Conservation (phyloP, 2,888 invertebrate genomes). For the Drosophila longiperda region DNA sequence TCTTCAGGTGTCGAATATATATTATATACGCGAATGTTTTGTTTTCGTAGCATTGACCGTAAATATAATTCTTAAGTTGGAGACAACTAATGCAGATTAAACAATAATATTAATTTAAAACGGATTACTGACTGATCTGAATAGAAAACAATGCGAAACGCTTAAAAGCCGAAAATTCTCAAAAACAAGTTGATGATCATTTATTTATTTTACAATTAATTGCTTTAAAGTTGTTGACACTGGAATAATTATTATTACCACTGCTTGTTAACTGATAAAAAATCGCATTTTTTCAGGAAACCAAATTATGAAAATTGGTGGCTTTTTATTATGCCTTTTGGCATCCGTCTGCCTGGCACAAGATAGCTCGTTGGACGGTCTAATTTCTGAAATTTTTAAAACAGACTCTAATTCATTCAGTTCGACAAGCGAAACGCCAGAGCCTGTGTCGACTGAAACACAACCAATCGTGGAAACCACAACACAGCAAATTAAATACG, state of each 20-base stretch:
- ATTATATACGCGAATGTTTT: not conserved
- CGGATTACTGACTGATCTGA: not conserved
- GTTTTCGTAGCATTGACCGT: not conserved
- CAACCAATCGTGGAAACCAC: slow-evolving; percentile 7
- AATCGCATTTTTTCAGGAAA: slow-evolving; percentile 18
- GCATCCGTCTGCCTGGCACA: slow-evolving; percentile 41
- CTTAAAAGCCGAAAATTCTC: not conserved
- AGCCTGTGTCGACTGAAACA: slow-evolving; percentile 14
- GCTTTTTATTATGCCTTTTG: slow-evolving; percentile 43
- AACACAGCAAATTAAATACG: slow-evolving; percentile 42
- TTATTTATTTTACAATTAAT: not conserved
- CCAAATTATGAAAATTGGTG: slow-evolving; percentile 25
- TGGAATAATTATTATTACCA: not conserved
- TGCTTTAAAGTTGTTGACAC: not conserved
- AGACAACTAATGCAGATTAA: too few species aligned
- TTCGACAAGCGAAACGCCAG: slow-evolving; percentile 22
- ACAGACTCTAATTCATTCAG: slow-evolving; percentile 31
- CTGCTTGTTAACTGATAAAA: not conserved
- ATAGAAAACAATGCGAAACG: not conserved
- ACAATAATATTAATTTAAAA: too few species aligned
- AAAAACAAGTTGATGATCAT: not conserved
- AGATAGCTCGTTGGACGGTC: slow-evolving; percentile 61
- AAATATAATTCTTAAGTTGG: too few species aligned
- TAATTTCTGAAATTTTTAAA: slow-evolving; percentile 75
- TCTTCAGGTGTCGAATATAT: not conserved